Base-by-base conservation (phyloP, 2,113 vertebrate species). In the Colaptes auratus region DNA sequence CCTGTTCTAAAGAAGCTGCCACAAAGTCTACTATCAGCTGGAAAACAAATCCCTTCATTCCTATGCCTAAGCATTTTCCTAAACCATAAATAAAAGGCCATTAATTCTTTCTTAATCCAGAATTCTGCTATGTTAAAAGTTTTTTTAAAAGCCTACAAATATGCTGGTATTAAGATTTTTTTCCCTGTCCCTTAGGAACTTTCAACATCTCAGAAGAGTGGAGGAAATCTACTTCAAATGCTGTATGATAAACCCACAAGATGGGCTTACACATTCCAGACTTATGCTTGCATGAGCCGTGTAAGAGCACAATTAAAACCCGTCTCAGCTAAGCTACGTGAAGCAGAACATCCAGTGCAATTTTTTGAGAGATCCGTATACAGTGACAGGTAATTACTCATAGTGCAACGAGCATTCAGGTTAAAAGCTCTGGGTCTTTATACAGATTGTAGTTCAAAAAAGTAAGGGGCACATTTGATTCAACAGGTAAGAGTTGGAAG, bases 171-270 rank as follows among this genome's bases (percentile, higher is more conserved):
- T 18, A 35, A 64, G 2, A 2, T 44, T 39, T 72, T 58, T 42
- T 70, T 25, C 55, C 53, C 81, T 63, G 10, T 27, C 20, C 73
- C 50, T 33, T 63, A 98, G 98, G 98, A 98, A 69, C 96, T 98
- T 75, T 97, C 97, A 65, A 97, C 97, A 25, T 98, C 98, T 60
- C 98, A 98, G 77, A 98, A 98, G 73, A 98, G 97, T 1, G 98
- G 98, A 65, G 98, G 98, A 39, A 98, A 98, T 77, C 91, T 98
- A 39, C 98, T 98, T 39, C 94, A 98, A 93, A 98, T 98, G 98
- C 77, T 98, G 50, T 98, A 98, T 1, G 95, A 97, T 79, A 98
- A 98, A 75, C 98, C 98, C 31, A 97, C 96, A 15, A 95, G 98
- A 83, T 98, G 98, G 97, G 97, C 98, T 44, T 98, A 98, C 25